Evolutionary conservation across 2,888 invertebrate species (phyloP).

Genomic region (Drosophila rellima): DNA sequence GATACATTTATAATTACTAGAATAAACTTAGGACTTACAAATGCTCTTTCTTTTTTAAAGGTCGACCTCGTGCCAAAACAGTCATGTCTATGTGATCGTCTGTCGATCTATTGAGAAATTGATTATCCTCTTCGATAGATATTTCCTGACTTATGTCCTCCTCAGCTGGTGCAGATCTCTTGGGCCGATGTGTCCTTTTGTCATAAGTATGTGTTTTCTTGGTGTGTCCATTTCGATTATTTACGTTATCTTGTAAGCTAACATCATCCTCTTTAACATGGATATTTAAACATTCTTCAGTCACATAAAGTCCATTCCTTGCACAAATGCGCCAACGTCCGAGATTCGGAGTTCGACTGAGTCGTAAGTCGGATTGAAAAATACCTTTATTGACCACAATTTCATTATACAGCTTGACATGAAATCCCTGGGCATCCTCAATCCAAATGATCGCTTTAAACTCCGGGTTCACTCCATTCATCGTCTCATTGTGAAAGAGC

Average conservation of each 20-base stretch:
- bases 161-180: neutral
- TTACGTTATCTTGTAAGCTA: neutral
- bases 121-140: neutral
- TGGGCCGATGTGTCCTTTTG: neutral
- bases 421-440: conserved; percentile 31
- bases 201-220: neutral
- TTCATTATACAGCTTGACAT: neutral
- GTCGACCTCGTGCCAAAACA: neutral
- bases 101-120: neutral
- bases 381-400: conserved; percentile 17
- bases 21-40: too few relatives aligned
- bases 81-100: neutral
- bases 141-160: neutral
- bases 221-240: too few relatives aligned
- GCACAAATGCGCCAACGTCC: conserved; percentile 52
- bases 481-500: conserved; percentile 35
- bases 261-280: conserved; percentile 4
- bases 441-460: conserved; percentile 27
- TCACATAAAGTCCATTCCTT: neutral
- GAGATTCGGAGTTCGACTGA: conserved; percentile 18
- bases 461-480: conserved; percentile 5
- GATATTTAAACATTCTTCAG: conserved; percentile 23
- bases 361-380: conserved; percentile 14
- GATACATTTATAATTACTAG: too few relatives aligned
- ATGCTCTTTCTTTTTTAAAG: neutral